Evolutionary conservation across 2,888 invertebrate species (phyloP).

Genomic region (Pecten maximus): DNA sequence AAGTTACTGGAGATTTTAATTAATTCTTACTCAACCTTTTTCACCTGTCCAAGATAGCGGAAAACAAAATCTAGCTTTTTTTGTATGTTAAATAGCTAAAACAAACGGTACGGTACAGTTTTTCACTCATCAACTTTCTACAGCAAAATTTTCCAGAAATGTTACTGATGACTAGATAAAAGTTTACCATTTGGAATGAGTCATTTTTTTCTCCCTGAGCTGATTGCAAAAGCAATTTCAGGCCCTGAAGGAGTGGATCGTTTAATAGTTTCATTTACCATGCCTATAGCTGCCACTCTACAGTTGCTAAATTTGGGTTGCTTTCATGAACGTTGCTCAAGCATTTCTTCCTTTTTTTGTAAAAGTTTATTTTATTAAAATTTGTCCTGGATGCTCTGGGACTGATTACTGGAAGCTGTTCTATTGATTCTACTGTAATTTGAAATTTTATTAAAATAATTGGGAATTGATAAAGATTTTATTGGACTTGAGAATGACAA

Average conservation of each 20-base stretch:
- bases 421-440: not conserved
- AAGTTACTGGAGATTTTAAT: too few species aligned
- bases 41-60: too few species aligned
- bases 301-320: not conserved
- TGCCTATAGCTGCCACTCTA: not conserved
- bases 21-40: too few species aligned
- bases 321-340: not conserved
- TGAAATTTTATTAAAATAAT: slow-evolving; percentile 1
- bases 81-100: too few species aligned
- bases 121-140: not conserved
- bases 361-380: not conserved
- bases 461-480: slow-evolving; percentile 15
- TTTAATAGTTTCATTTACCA: not conserved
- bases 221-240: slow-evolving; percentile 11
- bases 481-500: not conserved
- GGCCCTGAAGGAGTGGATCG: not conserved
- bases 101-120: not conserved
- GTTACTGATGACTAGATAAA: not conserved
- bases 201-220: not conserved
- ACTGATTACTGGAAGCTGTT: not conserved
- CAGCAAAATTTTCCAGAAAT: not conserved
- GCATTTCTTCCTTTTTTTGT: not conserved
- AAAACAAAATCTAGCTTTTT: too few species aligned
- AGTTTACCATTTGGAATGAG: not conserved
- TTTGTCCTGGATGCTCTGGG: not conserved